Evolutionary conservation across 2,113 vertebrate genomes (phyloP), one percentile per base, ranked within the genome.

Genomic region (Plotosus lineatus): DNA sequence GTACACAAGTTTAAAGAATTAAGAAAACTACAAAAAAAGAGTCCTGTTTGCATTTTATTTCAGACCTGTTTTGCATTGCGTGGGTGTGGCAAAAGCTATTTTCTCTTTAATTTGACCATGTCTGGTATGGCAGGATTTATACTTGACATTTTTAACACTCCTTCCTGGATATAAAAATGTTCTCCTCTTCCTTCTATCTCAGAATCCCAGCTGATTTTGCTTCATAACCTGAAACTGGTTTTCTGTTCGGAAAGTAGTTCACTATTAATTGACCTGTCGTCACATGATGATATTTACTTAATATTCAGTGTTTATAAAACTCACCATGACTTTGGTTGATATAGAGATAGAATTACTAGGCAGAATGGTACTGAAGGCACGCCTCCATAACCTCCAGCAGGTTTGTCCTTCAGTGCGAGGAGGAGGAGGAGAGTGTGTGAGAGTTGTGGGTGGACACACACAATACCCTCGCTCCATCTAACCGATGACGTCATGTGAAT

Each of bases 391-490:
- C 63, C 69, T 81, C 55, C 17, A n/a, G 15, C 40, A 60, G 36
- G 26, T 26, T 66, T 77, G 81, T 31, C 72, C 71, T 84, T 80
- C 77, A 75, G 4, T 75, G n/a, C n/a, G 4, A 53, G 42, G 75
- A 77, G 53, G 65, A 53, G 75, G 51, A 33, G 75, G 71, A 42
- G 65, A 53, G 75, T 42, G 8, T 1, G 53, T 9, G 28, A 46
- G 28, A 10, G 12, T 1, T 75, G n/a, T 61, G n/a, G 33, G 19
- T 42, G 31, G 6, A 48, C 14, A 33, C 10, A 15, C 2, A 44
- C 26, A 63, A 46, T 53, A 23, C 74, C 44, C 53, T 55, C 46
- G 9, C 23, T 23, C 48, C 63, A 21, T 33, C 28, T 31, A 40
- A 46, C 40, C 21, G 26, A 26, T 82, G 72, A 63, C 71, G 48